Conservation (phyloP, 2,113 vertebrate species). For the Stigmatopora argus region DNA sequence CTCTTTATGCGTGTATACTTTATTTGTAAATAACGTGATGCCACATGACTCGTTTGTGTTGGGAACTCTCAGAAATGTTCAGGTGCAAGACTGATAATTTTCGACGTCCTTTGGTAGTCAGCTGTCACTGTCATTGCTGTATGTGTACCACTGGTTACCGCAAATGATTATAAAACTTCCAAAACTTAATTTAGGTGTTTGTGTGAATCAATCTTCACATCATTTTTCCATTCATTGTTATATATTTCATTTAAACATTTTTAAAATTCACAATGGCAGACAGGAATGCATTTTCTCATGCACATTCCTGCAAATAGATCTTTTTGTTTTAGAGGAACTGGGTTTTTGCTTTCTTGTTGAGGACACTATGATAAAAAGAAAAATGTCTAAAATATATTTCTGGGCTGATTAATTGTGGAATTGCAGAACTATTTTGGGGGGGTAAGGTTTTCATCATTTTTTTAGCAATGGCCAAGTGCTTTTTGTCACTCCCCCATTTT, state of each 20-base stretch:
- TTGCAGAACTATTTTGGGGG: no score
- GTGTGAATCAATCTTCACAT: not conserved
- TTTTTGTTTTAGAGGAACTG: no score
- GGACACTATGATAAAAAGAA: no score
- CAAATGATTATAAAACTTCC: conserved; percentile 27
- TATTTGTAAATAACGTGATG: conserved; percentile 12
- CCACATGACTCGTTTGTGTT: conserved; percentile 14
- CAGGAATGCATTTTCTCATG: not conserved
- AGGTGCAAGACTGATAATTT: conserved; percentile 5
- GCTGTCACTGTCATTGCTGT: not conserved
- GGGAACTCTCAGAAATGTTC: conserved; percentile 9
- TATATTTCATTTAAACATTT: not conserved
- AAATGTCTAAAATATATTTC: no score
- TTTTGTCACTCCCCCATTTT: no score
- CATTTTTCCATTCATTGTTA: not conserved
- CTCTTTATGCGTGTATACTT: conserved; percentile 20
- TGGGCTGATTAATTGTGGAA: no score
- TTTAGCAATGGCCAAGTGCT: no score
- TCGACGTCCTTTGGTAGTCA: conserved; percentile 1
- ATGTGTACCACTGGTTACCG: conserved; percentile 6
- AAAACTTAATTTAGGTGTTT: conserved; percentile 1
- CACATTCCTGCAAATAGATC: not conserved
- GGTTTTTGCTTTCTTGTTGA: no score
- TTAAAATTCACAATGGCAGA: not conserved
- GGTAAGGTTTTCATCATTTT: no score